Base-by-base conservation (phyloP, 2,888 invertebrate species). In the Odontocolon sp. region DNA sequence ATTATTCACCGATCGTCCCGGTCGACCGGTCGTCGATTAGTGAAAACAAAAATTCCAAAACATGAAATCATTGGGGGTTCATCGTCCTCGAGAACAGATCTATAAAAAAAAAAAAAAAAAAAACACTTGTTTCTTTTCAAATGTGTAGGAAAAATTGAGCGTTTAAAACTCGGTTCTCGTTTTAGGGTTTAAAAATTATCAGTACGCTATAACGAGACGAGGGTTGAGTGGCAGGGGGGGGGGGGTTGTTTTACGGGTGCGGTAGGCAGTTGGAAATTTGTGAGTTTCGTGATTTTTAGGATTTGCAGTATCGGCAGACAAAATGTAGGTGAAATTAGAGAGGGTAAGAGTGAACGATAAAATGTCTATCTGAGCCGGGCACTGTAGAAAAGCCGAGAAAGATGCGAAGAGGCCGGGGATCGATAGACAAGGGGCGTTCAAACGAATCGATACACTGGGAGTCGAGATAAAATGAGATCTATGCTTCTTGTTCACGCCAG, bases 261-360 rank as follows among this genome's bases (percentile, higher is more conserved):
- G n/a, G n/a, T n/a, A n/a, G n/a, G 54, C 63, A 50, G 74, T 45
- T 47, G 57, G 57, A 69, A 74, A 57, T 63, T 74, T 74, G 68
- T 74, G 68, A 68, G 68, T 69, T 63, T 74, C 67, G 67, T 50
- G 45, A 59, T 59, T 42, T 21, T 63, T 26, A 16, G n/a, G n/a
- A n/a, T n/a, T 47, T 36, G n/a, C 61, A 8, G 52, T 38, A 23
- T 31, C 42, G 11, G 21, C 6, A 11, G 33, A 42, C 57, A 18
- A 28, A 50, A 36, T 33, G 36, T 5, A 33, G 72, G 59, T 50
- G 50, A 3, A 47, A 42, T 31, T 38, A 50, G 56, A 14, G 23
- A 47, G 23, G 50, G 45, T 28, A 47, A 26, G 9, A 9, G 9
- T 36, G 14, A n/a, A 21, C 3, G 8, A 42, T 16, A 23, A n/a